Evolutionary conservation across 2,888 invertebrate species (phyloP).

Genomic region (Drosophila mulleri): DNA sequence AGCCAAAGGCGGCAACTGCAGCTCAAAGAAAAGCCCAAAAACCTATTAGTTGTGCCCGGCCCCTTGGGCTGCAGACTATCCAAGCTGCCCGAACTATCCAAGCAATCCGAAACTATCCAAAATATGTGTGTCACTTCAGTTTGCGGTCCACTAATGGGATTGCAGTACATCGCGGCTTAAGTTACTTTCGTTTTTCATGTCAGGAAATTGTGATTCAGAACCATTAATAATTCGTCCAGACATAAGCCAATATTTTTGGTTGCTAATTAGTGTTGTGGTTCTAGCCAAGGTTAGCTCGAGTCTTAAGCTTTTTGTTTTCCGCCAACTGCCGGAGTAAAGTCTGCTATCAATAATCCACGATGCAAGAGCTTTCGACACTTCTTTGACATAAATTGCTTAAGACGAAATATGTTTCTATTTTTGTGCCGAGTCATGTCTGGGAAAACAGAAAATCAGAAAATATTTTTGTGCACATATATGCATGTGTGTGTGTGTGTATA

Average conservation of each 20-base stretch:
- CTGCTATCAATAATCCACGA: conserved; percentile 5
- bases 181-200: conserved; percentile 71
- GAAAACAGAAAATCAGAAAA: conserved; percentile 48
- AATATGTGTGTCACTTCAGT: conserved; percentile 54
- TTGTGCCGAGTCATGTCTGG: conserved; percentile 63
- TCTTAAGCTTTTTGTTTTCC: neutral
- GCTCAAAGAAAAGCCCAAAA: conserved; percentile 41
- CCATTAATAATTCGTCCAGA: conserved; percentile 68
- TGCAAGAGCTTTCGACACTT: conserved; percentile 31
- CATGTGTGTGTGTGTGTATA: no score
- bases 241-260: conserved; percentile 27
- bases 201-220: conserved; percentile 70
- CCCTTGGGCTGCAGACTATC: conserved; percentile 45
- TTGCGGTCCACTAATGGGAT: conserved; percentile 58
- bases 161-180: conserved; percentile 24
- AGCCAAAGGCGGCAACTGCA: conserved; percentile 59
- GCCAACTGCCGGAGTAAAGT: conserved; percentile 1
- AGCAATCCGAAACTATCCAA: conserved; percentile 28
- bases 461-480: conserved; percentile 5
- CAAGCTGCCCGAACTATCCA: conserved; percentile 9
- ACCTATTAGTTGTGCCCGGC: conserved; percentile 58
- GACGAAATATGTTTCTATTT: conserved; percentile 10
- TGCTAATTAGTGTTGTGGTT: conserved; percentile 34
- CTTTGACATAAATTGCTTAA: conserved; percentile 60
- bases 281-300: conserved; percentile 50